Conservation (phyloP, 2,888 invertebrate species). For the Rhagonycha fulva region DNA sequence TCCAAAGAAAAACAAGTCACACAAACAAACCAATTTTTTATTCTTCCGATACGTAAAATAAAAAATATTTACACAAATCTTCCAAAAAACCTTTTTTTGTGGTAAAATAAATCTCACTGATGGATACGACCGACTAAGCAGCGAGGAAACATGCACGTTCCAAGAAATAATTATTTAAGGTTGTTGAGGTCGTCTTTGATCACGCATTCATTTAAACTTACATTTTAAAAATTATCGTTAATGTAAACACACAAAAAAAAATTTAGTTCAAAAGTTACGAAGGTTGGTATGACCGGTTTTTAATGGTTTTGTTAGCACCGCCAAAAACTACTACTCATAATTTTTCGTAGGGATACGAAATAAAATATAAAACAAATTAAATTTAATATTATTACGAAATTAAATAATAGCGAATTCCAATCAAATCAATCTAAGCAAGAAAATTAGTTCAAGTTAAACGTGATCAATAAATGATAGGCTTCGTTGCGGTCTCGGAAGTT, state of each 20-base stretch:
- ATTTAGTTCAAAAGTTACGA: not conserved
- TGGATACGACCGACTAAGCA: constrained; percentile 23
- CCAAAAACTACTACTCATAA: not conserved
- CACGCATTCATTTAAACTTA: constrained; percentile 22
- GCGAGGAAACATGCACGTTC: constrained; percentile 29
- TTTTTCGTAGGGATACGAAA: not conserved
- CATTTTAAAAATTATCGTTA: not conserved
- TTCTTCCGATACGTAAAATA: not conserved
- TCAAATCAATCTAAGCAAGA: constrained; percentile 47
- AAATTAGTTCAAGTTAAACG: constrained; percentile 44
- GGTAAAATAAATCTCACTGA: constrained; percentile 25
- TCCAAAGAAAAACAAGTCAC: not conserved
- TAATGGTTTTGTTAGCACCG: not conserved
- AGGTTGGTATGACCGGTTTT: not conserved
- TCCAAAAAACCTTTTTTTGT: constrained; percentile 15
- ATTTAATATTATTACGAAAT: constrained; percentile 49
- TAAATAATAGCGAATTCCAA: constrained; percentile 51
- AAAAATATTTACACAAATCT: constrained; percentile 21
- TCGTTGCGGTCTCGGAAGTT: constrained; percentile 52
- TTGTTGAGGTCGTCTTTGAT: constrained; percentile 28
- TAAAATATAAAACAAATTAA: not conserved
- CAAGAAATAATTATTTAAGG: constrained; percentile 29
- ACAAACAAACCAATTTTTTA: not conserved
- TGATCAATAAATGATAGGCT: constrained; percentile 53
- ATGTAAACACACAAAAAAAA: not conserved